Evolutionary conservation across 2,113 vertebrate genomes (phyloP).

Genomic region (Notarius lentiginosus): DNA sequence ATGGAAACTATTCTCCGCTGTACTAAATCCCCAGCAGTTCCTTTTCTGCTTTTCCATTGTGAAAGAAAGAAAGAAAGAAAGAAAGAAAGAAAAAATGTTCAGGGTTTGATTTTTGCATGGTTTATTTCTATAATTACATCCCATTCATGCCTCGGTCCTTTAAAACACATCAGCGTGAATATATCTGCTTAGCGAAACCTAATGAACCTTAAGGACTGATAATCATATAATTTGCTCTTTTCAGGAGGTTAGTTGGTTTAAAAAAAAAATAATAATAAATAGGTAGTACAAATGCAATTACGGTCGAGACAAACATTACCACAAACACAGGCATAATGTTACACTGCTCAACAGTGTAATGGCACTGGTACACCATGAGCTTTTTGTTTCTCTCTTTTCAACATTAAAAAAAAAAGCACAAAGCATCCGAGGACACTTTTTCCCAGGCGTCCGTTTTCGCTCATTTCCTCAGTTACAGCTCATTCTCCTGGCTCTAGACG

Average conservation of each 20-base stretch:
- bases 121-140: conserved; percentile 5
- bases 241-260: background rate
- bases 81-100: background rate
- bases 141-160: background rate
- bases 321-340: background rate
- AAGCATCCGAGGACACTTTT: background rate
- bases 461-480: background rate
- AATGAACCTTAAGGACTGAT: background rate
- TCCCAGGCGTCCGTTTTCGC: background rate
- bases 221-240: background rate
- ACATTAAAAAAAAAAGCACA: background rate
- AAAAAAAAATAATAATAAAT: background rate
- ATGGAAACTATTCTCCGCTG: background rate
- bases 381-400: background rate
- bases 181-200: conserved; percentile 3
- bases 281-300: conserved; percentile 7
- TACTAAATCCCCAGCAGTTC: background rate
- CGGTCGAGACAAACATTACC: background rate
- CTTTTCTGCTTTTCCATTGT: background rate
- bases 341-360: background rate
- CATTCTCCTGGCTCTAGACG: background rate
- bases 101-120: background rate
- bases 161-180: background rate
- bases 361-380: background rate
- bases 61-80: background rate